Evolutionary conservation across 2,888 invertebrate genomes (phyloP), one percentile per base, ranked within the genome.

Genomic region (Alentia gelatinosa): DNA sequence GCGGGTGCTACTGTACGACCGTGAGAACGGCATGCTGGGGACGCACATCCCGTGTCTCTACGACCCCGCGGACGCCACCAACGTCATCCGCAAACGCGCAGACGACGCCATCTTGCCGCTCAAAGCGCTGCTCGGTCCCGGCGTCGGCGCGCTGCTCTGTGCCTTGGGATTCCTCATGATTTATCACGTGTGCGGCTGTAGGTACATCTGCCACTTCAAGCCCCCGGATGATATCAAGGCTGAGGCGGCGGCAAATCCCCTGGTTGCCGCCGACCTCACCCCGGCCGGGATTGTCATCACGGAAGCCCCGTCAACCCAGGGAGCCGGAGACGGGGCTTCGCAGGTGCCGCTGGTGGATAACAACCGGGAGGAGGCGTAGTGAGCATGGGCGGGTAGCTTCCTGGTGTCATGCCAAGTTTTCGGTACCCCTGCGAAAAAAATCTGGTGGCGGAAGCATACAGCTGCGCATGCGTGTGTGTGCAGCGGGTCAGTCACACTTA

Each of bases 191-290:
- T 86, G 86, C 30, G 86, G 86, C 26, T 86, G 86, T 47, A 86
- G 23, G 47, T 86, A 86, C 26, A 33, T 86, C 30, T 86, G 86
- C 35, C 42, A 30, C 12, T 23, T 47, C 23, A 30, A 40, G 15
- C 86, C 86, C 19, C 42, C 86, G 1, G 86, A 86, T 26, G 86
- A 86, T 47, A 42, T 86, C 86, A 86, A 86, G 86, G 86, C 86
- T 9, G 86, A 86, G 50, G 86, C 86, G 50, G 42, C 86, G 7
- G 86, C 86, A 19, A 86, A 86, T 19, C 86, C 86, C 9, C 30
- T 86, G 9, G 86, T 86, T 42, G 86, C 86, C 3, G 42, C 86
- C 42, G 86, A 86, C 30, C 47, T 50, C 9, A 86, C 86, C 9
- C 86, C 86, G 1, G 86, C 86, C 30, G 86, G 86, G 12, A 86